phyloP scores from a whole-genome alignment of 2,888 invertebrate species.

The Cerceris rybyensis region DNA sequence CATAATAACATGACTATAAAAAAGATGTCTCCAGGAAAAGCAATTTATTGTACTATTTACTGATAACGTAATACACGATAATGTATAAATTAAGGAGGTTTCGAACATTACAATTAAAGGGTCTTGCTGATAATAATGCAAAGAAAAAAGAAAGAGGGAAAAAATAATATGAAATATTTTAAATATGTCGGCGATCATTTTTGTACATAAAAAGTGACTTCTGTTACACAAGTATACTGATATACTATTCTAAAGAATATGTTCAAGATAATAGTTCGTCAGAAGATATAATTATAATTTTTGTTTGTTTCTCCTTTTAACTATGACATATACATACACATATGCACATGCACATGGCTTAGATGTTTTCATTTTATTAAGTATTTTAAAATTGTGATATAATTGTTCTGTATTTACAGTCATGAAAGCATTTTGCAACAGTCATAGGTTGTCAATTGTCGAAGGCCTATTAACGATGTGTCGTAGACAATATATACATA shows the following conservation, averaged over 20 bases:
- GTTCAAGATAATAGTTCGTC: conserved; percentile 16
- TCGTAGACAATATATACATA: conserved; percentile 69
- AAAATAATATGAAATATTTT: conserved; percentile 21
- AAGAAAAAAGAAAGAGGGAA: conserved; percentile 19
- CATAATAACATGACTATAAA: conserved; percentile 39
- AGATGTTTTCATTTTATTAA: conserved; percentile 11
- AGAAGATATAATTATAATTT: conserved; percentile 22
- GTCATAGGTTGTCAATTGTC: conserved; percentile 69
- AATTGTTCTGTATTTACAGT: conserved; percentile 30
- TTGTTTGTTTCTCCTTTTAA: conserved; percentile 9
- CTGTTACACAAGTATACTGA: background rate
- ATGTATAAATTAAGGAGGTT: conserved; percentile 25
- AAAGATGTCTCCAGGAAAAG: conserved; percentile 52
- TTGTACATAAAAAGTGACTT: conserved; percentile 24
- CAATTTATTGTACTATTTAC: conserved; percentile 55
- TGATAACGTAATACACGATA: conserved; percentile 35
- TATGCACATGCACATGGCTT: conserved; percentile 2
- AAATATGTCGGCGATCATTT: conserved; percentile 15
- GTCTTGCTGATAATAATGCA: background rate
- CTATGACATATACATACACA: background rate
- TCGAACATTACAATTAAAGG: conserved; percentile 23
- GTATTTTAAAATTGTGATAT: conserved; percentile 33
- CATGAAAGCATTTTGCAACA: conserved; percentile 34
- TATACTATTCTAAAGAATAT: conserved; percentile 15
- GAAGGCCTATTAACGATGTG: conserved; percentile 69